phyloP scores from a whole-genome alignment of 2,113 vertebrate genomes.

The Phaethornis superciliosus region DNA sequence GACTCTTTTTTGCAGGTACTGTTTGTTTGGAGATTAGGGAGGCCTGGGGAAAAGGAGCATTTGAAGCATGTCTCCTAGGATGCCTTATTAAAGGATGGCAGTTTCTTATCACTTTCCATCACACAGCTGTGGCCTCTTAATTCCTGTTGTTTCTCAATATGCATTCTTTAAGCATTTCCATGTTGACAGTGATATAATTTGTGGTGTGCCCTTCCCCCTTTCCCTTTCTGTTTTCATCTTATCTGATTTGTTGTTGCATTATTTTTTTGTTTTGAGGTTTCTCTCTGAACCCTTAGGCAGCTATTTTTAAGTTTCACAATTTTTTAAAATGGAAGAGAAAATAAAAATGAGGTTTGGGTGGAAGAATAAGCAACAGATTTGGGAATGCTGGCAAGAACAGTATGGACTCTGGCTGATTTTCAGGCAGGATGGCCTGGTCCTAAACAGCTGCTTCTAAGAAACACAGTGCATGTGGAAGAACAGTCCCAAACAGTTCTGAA shows the following conservation, averaged over 20 bases:
- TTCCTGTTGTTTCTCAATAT: slow-evolving; percentile 74
- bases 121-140: slow-evolving; percentile 58
- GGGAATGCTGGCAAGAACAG: slow-evolving; percentile 9
- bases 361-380: slow-evolving; percentile 20
- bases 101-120: slow-evolving; percentile 56
- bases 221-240: slow-evolving; percentile 63
- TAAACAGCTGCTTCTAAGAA: neutral
- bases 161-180: slow-evolving; percentile 73
- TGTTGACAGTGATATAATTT: slow-evolving; percentile 66
- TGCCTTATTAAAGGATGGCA: slow-evolving; percentile 37
- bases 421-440: neutral
- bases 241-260: slow-evolving; percentile 56
- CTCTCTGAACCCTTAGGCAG: slow-evolving; percentile 46
- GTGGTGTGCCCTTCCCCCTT: slow-evolving; percentile 55
- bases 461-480: neutral
- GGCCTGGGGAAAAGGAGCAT: neutral
- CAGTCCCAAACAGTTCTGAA: neutral
- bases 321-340: slow-evolving; percentile 43
- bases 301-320: slow-evolving; percentile 66
- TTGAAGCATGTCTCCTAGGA: neutral
- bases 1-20: neutral
- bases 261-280: slow-evolving; percentile 52
- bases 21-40: slow-evolving; percentile 22
- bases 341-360: slow-evolving; percentile 32
- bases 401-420: neutral